Evolutionary conservation across 2,888 invertebrate species (phyloP).

Genomic region (Xestia c-nigrum): DNA sequence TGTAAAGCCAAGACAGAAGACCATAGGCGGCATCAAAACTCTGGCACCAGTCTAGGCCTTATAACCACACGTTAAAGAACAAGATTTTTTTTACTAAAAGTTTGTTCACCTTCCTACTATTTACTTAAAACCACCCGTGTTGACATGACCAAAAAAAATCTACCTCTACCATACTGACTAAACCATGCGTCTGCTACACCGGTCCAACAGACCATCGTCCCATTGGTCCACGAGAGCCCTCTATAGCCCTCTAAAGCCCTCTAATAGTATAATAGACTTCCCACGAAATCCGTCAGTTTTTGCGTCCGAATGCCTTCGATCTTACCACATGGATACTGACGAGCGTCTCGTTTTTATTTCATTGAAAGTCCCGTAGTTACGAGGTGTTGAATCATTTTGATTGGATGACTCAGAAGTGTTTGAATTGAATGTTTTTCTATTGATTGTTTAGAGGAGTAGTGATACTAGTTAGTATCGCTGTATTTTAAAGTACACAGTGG

Average conservation of each 20-base stretch:
- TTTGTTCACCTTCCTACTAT: too few relatives aligned
- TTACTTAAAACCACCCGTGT: not conserved
- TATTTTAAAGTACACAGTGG: not conserved
- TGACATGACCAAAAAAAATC: not conserved
- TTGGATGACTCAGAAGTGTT: conserved; percentile 29
- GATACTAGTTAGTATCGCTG: not conserved
- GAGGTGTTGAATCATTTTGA: conserved; percentile 39
- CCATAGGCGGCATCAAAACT: too few relatives aligned
- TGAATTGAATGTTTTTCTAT: conserved; percentile 44
- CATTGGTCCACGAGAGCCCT: conserved; percentile 31
- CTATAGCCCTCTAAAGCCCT: conserved; percentile 49
- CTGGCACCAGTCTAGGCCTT: too few relatives aligned
- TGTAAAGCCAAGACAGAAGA: too few relatives aligned
- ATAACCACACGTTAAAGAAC: too few relatives aligned
- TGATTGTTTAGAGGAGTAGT: conserved; percentile 16
- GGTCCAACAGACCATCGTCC: conserved; percentile 44
- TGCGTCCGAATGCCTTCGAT: conserved; percentile 67
- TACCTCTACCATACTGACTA: not conserved
- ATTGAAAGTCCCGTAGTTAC: conserved; percentile 57
- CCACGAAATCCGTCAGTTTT: conserved; percentile 79
- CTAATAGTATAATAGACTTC: conserved; percentile 82
- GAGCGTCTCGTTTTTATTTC: conserved; percentile 60
- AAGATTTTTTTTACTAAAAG: too few relatives aligned
- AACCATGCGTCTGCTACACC: conserved; percentile 33
- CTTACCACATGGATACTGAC: conserved; percentile 59